Conservation (phyloP, 2,113 vertebrate species). For the Antechinus stuartii region DNA sequence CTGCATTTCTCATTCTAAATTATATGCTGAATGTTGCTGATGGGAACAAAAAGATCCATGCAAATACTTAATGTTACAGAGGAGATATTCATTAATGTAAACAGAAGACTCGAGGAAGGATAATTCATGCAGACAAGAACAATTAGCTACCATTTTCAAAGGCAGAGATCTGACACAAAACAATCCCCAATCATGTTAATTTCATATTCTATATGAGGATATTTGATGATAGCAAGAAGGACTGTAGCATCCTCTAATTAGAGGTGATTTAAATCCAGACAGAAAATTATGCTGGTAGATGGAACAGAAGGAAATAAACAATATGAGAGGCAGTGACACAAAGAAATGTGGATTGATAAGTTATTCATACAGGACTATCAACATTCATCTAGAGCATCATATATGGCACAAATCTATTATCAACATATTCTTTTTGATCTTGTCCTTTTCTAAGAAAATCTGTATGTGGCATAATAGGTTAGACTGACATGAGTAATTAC, state of each 20-base stretch:
- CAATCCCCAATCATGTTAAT: background rate
- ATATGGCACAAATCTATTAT: slow-evolving; percentile 4
- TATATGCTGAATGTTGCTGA: background rate
- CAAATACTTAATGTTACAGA: slow-evolving; percentile 49
- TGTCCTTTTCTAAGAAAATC: background rate
- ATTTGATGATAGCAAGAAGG: slow-evolving; percentile 31
- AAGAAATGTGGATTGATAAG: background rate
- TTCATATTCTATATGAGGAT: slow-evolving; percentile 16
- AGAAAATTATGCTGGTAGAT: background rate
- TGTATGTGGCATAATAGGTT: background rate
- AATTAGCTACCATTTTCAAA: slow-evolving; percentile 49
- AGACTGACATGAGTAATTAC: background rate
- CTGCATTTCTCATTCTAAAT: slow-evolving; percentile 37
- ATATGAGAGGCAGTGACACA: background rate
- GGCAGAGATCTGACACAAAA: background rate
- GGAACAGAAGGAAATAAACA: slow-evolving; percentile 24
- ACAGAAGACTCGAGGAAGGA: background rate
- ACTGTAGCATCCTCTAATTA: slow-evolving; percentile 17
- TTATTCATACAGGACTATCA: background rate
- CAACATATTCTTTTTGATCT: slow-evolving; percentile 14
- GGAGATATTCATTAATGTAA: slow-evolving; percentile 40
- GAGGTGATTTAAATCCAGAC: background rate
- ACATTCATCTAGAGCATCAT: background rate
- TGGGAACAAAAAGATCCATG: slow-evolving; percentile 1
- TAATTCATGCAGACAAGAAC: background rate